phyloP scores from a whole-genome alignment of 2,113 vertebrate species.

The Pardalotus punctatus region DNA sequence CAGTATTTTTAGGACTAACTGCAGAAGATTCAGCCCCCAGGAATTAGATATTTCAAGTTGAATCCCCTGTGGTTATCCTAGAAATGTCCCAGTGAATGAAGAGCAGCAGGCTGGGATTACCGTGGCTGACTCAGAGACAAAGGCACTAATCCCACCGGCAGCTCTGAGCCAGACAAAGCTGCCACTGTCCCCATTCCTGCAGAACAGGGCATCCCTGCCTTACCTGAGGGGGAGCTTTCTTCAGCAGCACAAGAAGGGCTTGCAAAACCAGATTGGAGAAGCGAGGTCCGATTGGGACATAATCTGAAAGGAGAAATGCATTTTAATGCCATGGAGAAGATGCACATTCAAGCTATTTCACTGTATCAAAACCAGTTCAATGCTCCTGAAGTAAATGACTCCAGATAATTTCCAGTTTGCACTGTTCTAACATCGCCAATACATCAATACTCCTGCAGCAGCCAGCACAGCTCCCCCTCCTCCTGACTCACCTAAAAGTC shows the following conservation, averaged over 20 bases:
- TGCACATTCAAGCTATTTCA: not conserved
- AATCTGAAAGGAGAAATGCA: constrained; percentile 80
- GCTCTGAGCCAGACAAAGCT: not conserved
- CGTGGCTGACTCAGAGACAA: not conserved
- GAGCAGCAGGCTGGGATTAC: constrained; percentile 13
- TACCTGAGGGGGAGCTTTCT: constrained; percentile 95
- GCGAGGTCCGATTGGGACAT: constrained; percentile 93
- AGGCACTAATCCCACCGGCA: not conserved
- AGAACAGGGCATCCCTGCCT: not conserved
- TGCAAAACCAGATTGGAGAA: constrained; percentile 97
- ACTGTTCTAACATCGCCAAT: fast-evolving
- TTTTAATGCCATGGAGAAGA: not conserved
- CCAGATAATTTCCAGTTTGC: not conserved
- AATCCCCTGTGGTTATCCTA: not conserved
- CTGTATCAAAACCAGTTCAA: not conserved
- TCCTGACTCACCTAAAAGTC: constrained; percentile 84
- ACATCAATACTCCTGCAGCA: not conserved
- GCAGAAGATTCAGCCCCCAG: not conserved
- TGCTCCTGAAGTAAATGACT: not conserved
- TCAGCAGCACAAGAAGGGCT: constrained; percentile 91
- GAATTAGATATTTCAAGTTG: not conserved
- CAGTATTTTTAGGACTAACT: not conserved
- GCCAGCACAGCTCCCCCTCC: not conserved
- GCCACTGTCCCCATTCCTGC: not conserved
- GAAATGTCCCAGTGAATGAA: not conserved